Evolutionary conservation across 2,888 invertebrate genomes (phyloP), one percentile per base, ranked within the genome.

Genomic region (Lottia gigantea): DNA sequence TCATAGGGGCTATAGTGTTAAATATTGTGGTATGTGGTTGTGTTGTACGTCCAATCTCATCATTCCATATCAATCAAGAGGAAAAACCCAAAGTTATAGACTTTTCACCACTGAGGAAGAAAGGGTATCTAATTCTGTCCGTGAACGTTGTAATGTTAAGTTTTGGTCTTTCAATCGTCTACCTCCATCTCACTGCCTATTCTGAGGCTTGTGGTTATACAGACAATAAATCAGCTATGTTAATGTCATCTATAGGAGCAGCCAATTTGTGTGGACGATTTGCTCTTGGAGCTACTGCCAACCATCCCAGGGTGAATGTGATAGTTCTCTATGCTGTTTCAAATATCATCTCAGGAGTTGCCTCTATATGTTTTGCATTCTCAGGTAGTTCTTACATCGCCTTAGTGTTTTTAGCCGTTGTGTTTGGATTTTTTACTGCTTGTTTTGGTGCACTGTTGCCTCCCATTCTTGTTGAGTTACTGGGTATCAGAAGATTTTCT

Each of bases 101-200:
- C 62, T 69, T 77, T 40, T 74, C 74, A 2, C 76, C 78, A 7
- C 79, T 80, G 68, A 78, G 74, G 66, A 79, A 81, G 67, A 70
- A 68, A 26, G 76, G 75, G 14, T 82, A 78, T 61, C 46, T 78
- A 0, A 62, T 76, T 63, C 31, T 82, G 14, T 77, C 77, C 40
- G 11, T 79, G 4, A 81, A 81, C 70, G 80, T 79, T 66, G 70
- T 82, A 19, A 70, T 83, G 49, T 73, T 78, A 64, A 75, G 76
- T 40, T 81, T 81, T 65, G 82, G 81, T 4, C 74, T 81, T 12
- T 81, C 80, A 4, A 76, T 82, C 4, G 70, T 83, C 14, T 81
- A 80, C 68, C 71, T 82, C 11, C 83, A 83, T 70, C 71, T 83
- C 26, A 67, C 78, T 15, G 78, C 79, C 1, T 78, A 74, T 61